Base-by-base conservation (phyloP, 2,113 vertebrate genomes). In the Gallinago undulata region DNA sequence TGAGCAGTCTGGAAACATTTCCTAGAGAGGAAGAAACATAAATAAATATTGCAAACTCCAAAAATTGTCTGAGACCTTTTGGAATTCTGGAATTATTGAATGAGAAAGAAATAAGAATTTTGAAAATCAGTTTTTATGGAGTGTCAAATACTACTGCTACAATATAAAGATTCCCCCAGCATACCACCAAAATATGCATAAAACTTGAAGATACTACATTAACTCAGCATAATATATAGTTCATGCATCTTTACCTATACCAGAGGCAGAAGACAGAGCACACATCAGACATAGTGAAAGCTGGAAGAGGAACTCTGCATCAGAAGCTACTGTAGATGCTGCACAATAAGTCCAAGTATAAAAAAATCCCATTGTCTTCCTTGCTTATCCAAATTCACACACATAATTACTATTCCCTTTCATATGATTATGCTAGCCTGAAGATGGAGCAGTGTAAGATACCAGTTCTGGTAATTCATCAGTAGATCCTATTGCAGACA, bases 1-100 rank as follows among this genome's bases (percentile, higher is more conserved):
- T 99, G 99, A 91, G 99, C 99, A 9, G 99, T 99, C 98, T 99
- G 99, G 97, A 99, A 99, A 96, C 99, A 99, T 87, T 99, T 98
- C 96, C 99, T 99, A 95, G 31, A 96, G 89, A 84, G n/a, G 82
- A 90, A 97, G 94, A 95, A 81, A 82, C 11, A 92, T n/a, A 23
- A 60, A 85, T 77, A 62, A 84, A 91, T 74, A 64, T 43, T 57
- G 27, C 13, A 37, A 48, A 33, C 39, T 56, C 11, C 3, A 73
- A 51, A 78, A 78, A 41, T 39, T 45, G 51, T 16, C 41, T 48
- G 18, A 73, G 33, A 68, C 11, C 16, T 27, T 67, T 53, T 84
- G 27, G 81, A 96, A 89, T 94, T 77, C 69, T 88, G 53, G 33
- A 47, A 64, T 80, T 93, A 87, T 7, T 73, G 33, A 80, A 7